A percentile compares a stretch with the other conserved stretches of the same genome.
phyloP scores from a whole-genome alignment of 2,888 invertebrate genomes.

The Anticlea derivata region DNA sequence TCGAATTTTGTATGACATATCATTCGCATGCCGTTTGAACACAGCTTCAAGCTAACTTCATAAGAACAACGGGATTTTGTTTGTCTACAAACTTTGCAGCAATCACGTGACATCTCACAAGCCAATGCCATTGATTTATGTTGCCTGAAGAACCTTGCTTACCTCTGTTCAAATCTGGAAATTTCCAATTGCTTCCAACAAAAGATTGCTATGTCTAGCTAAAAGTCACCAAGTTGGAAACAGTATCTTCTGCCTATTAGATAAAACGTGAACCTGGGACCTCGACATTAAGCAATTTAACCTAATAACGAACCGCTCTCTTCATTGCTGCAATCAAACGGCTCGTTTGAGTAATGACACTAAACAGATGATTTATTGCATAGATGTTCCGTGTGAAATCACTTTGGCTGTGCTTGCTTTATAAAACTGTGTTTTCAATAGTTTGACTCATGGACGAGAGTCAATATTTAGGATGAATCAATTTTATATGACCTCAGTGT shows the following conservation, averaged over 20 bases:
- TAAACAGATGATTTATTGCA: constrained; percentile 11
- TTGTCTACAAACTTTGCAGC: too few species aligned
- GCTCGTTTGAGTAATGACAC: constrained; percentile 19
- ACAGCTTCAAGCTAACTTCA: too few species aligned
- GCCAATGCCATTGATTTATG: too few species aligned
- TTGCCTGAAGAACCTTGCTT: too few species aligned
- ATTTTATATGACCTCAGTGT: constrained; percentile 2
- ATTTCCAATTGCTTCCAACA: too few species aligned
- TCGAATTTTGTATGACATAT: too few species aligned
- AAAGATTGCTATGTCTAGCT: not conserved
- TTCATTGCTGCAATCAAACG: constrained; percentile 51
- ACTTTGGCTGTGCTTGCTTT: not conserved
- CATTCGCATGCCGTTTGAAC: too few species aligned
- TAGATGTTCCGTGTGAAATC: not conserved
- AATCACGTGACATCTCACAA: too few species aligned
- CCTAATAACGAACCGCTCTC: constrained; percentile 47
- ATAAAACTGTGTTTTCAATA: not conserved
- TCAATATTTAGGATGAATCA: constrained; percentile 3
- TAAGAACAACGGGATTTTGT: too few species aligned
- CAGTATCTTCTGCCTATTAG: constrained; percentile 47
- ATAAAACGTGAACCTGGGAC: constrained; percentile 69
- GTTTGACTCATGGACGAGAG: not conserved
- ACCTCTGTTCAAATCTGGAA: too few species aligned
- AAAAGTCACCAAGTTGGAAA: not conserved
- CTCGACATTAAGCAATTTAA: constrained; percentile 72